These are phyloP conservation scores for Hyperoplus lanceolatus DNA, from an alignment of 2,797 vertebrate species.

Conservation along the genomic window DNA sequence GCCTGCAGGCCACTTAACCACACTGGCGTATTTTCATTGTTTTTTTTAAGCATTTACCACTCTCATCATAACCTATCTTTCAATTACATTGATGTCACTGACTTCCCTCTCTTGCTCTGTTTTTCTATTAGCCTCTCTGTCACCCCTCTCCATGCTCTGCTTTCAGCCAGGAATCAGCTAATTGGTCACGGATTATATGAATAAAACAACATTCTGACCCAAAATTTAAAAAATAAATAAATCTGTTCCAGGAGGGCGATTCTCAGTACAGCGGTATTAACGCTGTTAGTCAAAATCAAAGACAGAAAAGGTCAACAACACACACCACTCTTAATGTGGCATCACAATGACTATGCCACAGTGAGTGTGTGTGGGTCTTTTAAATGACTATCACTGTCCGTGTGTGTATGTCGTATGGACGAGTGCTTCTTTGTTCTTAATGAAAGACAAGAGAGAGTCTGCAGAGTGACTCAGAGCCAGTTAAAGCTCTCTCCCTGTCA, in stretches of 20 bases:
- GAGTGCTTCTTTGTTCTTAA: conserved; percentile 51
- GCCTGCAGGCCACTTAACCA: conserved; percentile 6
- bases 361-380: conserved; percentile 38
- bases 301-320: conserved; percentile 21
- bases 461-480: conserved; percentile 54
- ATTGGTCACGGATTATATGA: conserved; percentile 40
- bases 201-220: conserved; percentile 14
- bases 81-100: neutral
- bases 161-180: conserved; percentile 28
- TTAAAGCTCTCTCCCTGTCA: conserved; percentile 49
- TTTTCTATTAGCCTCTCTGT: neutral
- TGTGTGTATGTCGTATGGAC: conserved; percentile 6
- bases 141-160: neutral
- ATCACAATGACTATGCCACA: conserved; percentile 15
- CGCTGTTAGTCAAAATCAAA: conserved; percentile 35
- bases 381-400: conserved; percentile 42
- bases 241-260: conserved; percentile 1
- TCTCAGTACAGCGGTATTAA: conserved; percentile 22
- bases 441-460: conserved; percentile 59
- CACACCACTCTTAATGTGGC: conserved; percentile 12
- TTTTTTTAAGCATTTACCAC: neutral
- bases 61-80: conserved; percentile 1
- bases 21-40: neutral
- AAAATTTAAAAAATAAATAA: conserved; percentile 1
- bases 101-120: neutral